Evolutionary conservation across 2,797 vertebrate genomes (phyloP), one percentile per base, ranked within the genome.

Genomic region (Eulemur rubriventer): DNA sequence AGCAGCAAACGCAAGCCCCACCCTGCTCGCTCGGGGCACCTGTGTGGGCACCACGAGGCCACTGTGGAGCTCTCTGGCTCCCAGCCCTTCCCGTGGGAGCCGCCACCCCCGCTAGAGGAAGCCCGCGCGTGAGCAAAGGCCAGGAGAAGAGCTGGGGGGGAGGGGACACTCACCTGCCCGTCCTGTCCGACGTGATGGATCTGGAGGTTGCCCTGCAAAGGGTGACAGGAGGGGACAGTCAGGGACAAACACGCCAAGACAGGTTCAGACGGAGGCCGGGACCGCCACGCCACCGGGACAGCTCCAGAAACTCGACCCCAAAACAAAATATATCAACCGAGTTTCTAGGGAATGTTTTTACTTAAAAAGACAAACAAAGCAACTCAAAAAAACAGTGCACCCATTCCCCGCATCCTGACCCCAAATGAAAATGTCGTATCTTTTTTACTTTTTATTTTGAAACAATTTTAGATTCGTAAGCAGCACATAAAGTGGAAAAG

Each of bases 161-260:
- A 6, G 3, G 3, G 9, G 16, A 26, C 59, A 96, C 99, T 99
- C 99, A 99, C 99, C 99, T 99, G 99, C 76, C 99, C 99, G 1
- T 99, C 99, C 96, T 99, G 99, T n/a, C 99, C 99, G 86, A 99
- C 99, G 0, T 99, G 99, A 98, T 99, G 99, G 85, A 99, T 99
- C 98, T 99, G 99, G 61, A 99, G 98, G 97, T 99, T 99, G 79
- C 99, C 99, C 99, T 99, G 98, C 98, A 99, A 94, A 82, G 52
- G 65, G 24, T 26, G 18, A 20, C 22, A 33, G 52, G 41, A 89
- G 95, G 50, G 4, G 18, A 81, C 63, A 33, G 67, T 86, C 50
- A 75, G 35, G 22, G 17, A 0, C 35, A n/a, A 3, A 11, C 28
- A 14, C 4, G 7, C 80, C 55, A 28, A 28, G 63, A 41, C 16